A percentile compares a stretch with the other conserved stretches of the same genome.
Conservation (phyloP, 2,797 vertebrate genomes). For the Limnodromus scolopaceus region DNA sequence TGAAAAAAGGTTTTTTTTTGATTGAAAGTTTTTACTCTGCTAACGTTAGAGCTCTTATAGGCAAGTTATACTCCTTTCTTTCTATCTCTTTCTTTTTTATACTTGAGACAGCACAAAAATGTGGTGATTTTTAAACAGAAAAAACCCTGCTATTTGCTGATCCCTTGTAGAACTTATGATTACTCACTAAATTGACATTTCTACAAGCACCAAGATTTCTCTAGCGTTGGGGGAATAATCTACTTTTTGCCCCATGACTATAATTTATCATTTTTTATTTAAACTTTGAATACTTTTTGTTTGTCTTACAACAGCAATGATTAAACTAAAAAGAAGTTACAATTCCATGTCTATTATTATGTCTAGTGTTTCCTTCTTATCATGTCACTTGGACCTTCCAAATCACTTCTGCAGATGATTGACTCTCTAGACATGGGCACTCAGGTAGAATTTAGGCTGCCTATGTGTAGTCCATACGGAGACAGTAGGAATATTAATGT, state of each 20-base stretch:
- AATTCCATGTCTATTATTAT: neutral
- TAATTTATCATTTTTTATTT: neutral
- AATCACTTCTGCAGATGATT: neutral
- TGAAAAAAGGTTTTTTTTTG: neutral
- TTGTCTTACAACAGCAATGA: neutral
- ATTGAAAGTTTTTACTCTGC: neutral
- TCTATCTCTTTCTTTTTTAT: neutral
- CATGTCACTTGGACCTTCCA: neutral
- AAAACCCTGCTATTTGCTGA: rapidly evolving
- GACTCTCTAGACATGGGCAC: neutral
- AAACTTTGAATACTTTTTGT: neutral
- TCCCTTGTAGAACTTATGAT: neutral
- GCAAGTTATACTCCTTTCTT: neutral
- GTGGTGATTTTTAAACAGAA: neutral
- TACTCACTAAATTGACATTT: neutral
- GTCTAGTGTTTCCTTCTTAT: neutral
- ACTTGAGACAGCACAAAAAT: neutral
- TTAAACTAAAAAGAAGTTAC: neutral
- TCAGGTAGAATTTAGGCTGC: neutral
- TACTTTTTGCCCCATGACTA: neutral
- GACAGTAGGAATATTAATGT: neutral
- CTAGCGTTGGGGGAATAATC: neutral
- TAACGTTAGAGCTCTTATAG: neutral
- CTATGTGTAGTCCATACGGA: neutral
- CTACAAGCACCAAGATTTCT: neutral